Base-by-base conservation (phyloP, 2,888 invertebrate genomes). In the Drosophila testacea region DNA sequence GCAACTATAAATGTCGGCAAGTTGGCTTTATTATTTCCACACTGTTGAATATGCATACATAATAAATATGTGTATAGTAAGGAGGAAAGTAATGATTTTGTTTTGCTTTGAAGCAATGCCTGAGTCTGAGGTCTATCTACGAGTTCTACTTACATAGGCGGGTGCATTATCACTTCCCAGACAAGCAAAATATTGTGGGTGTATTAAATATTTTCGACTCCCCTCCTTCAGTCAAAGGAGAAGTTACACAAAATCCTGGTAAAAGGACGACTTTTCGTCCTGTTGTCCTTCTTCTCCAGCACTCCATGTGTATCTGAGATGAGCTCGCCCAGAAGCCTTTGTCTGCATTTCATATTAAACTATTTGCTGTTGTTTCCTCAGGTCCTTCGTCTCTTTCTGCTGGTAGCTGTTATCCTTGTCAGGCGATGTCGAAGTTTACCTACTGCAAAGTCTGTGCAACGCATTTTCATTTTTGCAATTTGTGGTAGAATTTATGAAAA, bases 11-110 rank as follows among this genome's bases (percentile, higher is more conserved):
- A 76, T 85, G 88, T 87, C 88, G 81, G 85, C 78, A 85, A 83
- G 85, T 88, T 85, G 88, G 88, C 85, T 85, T 85, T 85, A 85
- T 85, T 88, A 85, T 85, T 88, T 85, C 88, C 83, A 85, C 88
- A 77, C 85, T 88, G 88, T 88, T 85, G 88, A 85, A 83, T 85
- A 81, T 85, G 79, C 81, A 86, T 78, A 44, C 39, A 64, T 38
- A 76, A 79, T 77, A 68, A 78, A 59, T 36, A 5, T 39, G 46
- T 11, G 42, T 11, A 6, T 16, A 39, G 10, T 22, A 2, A 7
- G 22, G n/a, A 22, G 36, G 34, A 46, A 56, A 22, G 66, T 50
- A 47, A 42, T 66, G 44, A 75, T 65, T 73, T 80, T 73, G 81
- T 72, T 76, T 68, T 78, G 78, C 85, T 85, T 85, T 85, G 78